Evolutionary conservation across 2,888 invertebrate genomes (phyloP).

Genomic region (Drosophila nigricruria): DNA sequence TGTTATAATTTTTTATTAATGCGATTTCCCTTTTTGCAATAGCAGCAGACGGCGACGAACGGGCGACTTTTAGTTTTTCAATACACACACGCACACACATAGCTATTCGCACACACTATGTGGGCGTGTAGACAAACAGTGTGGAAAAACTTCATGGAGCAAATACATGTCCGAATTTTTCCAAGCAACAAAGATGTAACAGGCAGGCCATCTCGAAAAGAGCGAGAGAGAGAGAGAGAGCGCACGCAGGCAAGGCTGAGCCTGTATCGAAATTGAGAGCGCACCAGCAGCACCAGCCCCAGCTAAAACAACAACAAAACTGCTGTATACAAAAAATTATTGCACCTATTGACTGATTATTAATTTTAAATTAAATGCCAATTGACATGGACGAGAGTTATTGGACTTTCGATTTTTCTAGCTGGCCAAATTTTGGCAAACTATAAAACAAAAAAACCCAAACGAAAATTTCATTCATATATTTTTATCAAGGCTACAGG

Average conservation of each 20-base stretch:
- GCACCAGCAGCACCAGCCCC: slow-evolving; percentile 24
- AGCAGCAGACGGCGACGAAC: slow-evolving; percentile 57
- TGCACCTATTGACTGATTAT: slow-evolving; percentile 2
- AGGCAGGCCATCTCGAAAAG: slow-evolving; percentile 47
- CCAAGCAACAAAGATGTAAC: slow-evolving; percentile 77
- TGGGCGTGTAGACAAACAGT: slow-evolving; percentile 79
- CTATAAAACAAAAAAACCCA: slow-evolving; percentile 22
- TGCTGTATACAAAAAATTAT: slow-evolving; percentile 29
- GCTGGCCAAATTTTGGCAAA: slow-evolving; percentile 18
- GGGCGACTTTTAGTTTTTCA: slow-evolving; percentile 75
- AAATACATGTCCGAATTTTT: slow-evolving; percentile 63
- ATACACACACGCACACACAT: slow-evolving; percentile 46
- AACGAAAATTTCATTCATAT: slow-evolving; percentile 70
- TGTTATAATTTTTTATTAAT: slow-evolving; percentile 22
- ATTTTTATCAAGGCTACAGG: slow-evolving; percentile 71
- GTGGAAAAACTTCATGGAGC: slow-evolving; percentile 72
- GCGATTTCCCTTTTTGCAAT: slow-evolving; percentile 15
- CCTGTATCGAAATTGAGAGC: slow-evolving; percentile 45
- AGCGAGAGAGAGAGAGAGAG: slow-evolving; percentile 19
- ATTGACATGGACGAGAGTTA: neutral
- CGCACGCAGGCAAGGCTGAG: slow-evolving; percentile 40
- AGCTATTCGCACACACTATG: slow-evolving; percentile 49
- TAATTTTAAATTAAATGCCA: neutral
- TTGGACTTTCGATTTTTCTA: neutral
- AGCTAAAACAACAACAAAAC: slow-evolving; percentile 56